Base-by-base conservation (phyloP, 2,113 vertebrate genomes). In the Peromyscus leucopus region DNA sequence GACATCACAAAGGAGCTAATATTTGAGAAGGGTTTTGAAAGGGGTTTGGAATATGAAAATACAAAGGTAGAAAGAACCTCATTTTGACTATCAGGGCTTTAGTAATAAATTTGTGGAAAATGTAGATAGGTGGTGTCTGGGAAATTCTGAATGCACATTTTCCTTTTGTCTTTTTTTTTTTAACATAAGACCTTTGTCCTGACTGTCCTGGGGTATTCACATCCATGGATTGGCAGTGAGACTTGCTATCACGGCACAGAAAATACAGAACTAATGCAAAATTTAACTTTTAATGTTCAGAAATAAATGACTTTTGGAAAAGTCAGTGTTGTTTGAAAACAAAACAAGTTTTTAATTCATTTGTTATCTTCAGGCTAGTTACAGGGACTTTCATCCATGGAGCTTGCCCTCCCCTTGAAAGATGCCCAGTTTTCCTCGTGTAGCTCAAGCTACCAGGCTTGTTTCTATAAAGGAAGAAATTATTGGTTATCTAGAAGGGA, bases 11-110 rank as follows among this genome's bases (percentile, higher is more conserved):
- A 83, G 67, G 0, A 79, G 39, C 36, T 96, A 88, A 95, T 84
- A 57, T 84, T 90, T 82, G 39, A 89, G 86, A 59, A 94, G 16
- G 2, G 42, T 51, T 48, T 46, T 85, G 21, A 93, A 72, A 82
- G n/a, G 26, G 1, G 10, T 36, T 97, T 36, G 13, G 13, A 59
- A 94, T 46, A 84, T 83, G 63, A 92, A 93, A 96, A 78, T 92
- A 36, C 15, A 92, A 55, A 90, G 51, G 71, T 82, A 80, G 59
- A 39, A 69, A 28, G 24, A 72, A 96, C 90, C 87, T 21, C 39
- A 12, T 90, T 84, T 92, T 83, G 55, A 89, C 39, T 93, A 86
- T 22, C 8, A 92, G n/a, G 91, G 31, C 1, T 17, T 94, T 48
- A 78, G 74, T 85, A 36, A 63, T 65, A 71, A 75, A 90, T 92